Base-by-base conservation (phyloP, 2,888 invertebrate species). In the Aphodius sticticus region DNA sequence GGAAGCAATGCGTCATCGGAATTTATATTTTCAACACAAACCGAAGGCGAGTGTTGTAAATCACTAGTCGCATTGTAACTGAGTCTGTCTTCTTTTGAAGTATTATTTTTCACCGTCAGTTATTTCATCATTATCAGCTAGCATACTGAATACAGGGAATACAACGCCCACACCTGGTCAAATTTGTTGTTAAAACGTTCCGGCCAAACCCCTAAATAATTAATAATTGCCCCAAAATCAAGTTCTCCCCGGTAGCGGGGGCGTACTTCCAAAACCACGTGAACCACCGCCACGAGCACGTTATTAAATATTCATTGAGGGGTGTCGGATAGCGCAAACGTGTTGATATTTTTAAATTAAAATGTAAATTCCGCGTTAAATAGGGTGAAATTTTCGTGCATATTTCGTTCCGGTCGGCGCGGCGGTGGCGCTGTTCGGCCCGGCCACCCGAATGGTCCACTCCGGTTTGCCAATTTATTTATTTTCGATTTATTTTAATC, bases 281-380 rank as follows among this genome's bases (percentile, higher is more conserved):
- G 26, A 26, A 53, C 53, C 12, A 53, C 53, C 12, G 12, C 53
- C 53, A 53, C 53, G 53, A 53, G 12, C 53, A 53, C 53, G 12
- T 53, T 9, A 53, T 53, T 53, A 53, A 53, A 53, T 53, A 53
- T 53, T 53, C 53, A 53, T 53, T 53, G 53, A 53, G 53, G 53
- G 53, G 53, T 53, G 53, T 53, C 53, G 53, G 53, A 53, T 53
- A 53, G 53, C 53, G 53, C 53, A 53, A 53, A 53, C 53, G 53
- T 53, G 53, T 53, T 53, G 53, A 53, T 53, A 53, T 53, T 53
- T 53, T 53, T 53, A 53, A 53, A 53, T 53, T 53, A 53, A 53
- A 53, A 53, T 53, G 53, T 53, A 53, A 53, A 53, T 53, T 53
- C 53, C 53, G 53, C 53, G 53, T 53, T 53, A 53, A 53, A 53